Conservation (phyloP, 2,113 vertebrate genomes). For the Psettodes erumei region DNA sequence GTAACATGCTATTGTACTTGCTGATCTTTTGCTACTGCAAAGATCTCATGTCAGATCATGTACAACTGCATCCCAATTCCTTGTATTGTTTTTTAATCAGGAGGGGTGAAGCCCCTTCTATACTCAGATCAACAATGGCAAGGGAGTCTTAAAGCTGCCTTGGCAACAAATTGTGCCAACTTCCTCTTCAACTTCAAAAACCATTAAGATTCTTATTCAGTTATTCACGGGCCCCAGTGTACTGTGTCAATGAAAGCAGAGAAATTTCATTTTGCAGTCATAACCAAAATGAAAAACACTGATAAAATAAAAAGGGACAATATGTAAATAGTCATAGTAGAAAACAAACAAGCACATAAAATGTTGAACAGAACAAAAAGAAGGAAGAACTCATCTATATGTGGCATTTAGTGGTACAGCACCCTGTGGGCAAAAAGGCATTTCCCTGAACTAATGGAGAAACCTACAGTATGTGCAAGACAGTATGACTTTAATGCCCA, state of each 20-base stretch:
- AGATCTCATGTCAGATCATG: slow-evolving; percentile 17
- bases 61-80: slow-evolving; percentile 51
- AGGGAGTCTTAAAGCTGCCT: not conserved
- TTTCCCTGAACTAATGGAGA: too few relatives aligned
- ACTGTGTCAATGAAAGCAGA: not conserved
- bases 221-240: not conserved
- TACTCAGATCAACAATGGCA: slow-evolving; percentile 15
- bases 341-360: not conserved
- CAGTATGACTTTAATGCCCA: not conserved
- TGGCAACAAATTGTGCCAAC: not conserved
- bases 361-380: not conserved
- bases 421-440: too few relatives aligned
- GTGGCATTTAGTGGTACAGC: not conserved
- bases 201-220: not conserved
- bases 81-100: slow-evolving; percentile 46
- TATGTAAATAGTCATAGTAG: not conserved
- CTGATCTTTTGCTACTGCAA: slow-evolving; percentile 21
- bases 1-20: slow-evolving; percentile 30
- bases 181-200: not conserved
- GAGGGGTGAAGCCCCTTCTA: not conserved
- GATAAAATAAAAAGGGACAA: not conserved
- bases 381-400: not conserved
- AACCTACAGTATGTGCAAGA: too few relatives aligned
- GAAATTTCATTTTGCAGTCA: not conserved
- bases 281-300: not conserved